phyloP scores from a whole-genome alignment of 2,113 vertebrate species.

The Vulpes lagopus region DNA sequence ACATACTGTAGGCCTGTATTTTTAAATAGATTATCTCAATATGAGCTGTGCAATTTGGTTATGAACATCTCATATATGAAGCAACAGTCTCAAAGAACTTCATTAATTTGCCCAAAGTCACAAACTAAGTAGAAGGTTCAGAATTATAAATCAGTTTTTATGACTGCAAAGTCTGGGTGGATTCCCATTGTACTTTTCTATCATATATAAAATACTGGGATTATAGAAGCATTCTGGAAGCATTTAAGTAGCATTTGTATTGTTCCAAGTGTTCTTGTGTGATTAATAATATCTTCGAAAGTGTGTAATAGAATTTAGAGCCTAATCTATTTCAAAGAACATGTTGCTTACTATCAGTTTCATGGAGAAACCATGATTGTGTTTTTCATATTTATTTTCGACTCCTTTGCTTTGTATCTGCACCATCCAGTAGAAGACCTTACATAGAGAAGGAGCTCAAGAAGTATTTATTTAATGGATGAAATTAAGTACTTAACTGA shows the following conservation, averaged over 20 bases:
- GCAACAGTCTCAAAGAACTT: neutral
- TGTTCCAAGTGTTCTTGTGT: neutral
- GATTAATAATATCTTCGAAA: neutral
- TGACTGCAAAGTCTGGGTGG: neutral
- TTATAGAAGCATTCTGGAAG: neutral
- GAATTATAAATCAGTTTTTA: neutral
- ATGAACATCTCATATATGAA: neutral
- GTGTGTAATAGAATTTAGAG: neutral
- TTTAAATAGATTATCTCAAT: neutral
- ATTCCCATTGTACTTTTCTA: neutral
- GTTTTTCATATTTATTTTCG: neutral
- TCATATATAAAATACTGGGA: neutral
- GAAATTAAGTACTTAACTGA: neutral
- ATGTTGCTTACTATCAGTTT: neutral
- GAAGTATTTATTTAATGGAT: neutral
- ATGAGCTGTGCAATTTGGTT: neutral
- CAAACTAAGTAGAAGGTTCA: neutral
- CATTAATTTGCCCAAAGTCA: neutral
- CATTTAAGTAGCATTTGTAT: neutral
- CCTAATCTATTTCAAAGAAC: neutral
- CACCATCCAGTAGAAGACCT: neutral
- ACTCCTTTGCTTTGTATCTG: neutral
- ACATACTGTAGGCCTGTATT: too few relatives aligned
- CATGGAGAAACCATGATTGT: neutral
- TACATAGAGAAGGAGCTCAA: neutral